phyloP scores from a whole-genome alignment of 2,113 vertebrate species.

The Tragelaphus scriptus region DNA sequence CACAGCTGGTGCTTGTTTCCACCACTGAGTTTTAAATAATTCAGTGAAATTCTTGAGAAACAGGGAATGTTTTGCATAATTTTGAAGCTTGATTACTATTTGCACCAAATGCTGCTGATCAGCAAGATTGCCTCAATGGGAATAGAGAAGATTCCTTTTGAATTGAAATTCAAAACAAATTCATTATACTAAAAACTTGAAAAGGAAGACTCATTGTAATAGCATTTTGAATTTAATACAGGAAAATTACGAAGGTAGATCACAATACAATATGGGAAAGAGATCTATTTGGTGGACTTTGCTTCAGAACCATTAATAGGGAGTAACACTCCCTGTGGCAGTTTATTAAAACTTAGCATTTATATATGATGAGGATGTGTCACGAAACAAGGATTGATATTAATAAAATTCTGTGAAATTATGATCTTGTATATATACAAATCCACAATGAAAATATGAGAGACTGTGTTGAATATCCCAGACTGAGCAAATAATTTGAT shows the following conservation, averaged over 20 bases:
- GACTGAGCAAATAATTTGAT: not conserved
- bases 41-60: constrained; percentile 75
- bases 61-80: constrained; percentile 71
- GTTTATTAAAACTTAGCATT: not conserved
- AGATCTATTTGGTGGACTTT: not conserved
- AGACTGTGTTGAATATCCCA: not conserved
- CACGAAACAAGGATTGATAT: not conserved
- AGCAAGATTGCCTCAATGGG: constrained; percentile 50
- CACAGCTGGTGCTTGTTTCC: constrained; percentile 72
- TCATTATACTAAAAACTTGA: constrained; percentile 15
- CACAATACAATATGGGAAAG: not conserved
- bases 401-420: not conserved
- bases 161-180: constrained; percentile 64
- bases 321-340: not conserved
- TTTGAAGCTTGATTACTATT: constrained; percentile 71
- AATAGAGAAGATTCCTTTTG: constrained; percentile 41
- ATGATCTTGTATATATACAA: not conserved
- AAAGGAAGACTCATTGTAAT: not conserved
- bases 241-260: not conserved
- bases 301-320: not conserved
- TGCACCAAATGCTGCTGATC: constrained; percentile 71
- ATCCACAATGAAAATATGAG: not conserved
- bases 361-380: not conserved
- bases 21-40: constrained; percentile 76
- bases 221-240: constrained; percentile 13